Evolutionary conservation across 2,888 invertebrate genomes (phyloP).

Genomic region (Caenorhabditis drosophilae): DNA sequence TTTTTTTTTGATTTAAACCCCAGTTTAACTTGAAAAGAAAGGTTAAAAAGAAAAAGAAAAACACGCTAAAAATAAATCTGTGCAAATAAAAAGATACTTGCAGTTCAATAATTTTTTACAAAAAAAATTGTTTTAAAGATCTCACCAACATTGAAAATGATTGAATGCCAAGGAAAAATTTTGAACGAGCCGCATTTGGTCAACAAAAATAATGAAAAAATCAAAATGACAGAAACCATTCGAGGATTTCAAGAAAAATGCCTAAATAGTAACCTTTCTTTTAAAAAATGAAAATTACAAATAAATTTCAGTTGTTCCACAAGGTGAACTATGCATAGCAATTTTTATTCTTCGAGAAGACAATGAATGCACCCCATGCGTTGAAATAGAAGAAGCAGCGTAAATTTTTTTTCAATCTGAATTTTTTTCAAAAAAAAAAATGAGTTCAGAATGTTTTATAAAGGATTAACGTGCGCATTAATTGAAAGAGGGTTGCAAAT

Average conservation of each 20-base stretch:
- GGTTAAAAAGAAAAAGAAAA: no score
- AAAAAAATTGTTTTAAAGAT: conserved; percentile 9
- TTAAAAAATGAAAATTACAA: no score
- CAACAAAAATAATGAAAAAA: conserved; percentile 12
- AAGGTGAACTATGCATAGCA: conserved; percentile 16
- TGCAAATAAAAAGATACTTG: no score
- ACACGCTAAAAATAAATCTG: no score
- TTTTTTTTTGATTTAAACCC: no score
- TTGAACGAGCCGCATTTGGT: conserved; percentile 27
- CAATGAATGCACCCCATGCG: not conserved
- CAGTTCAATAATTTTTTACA: not conserved
- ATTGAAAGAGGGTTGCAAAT: conserved; percentile 12
- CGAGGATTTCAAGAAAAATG: conserved; percentile 24
- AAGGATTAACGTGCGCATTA: conserved; percentile 8
- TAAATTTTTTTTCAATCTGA: conserved; percentile 1
- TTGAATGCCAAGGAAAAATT: conserved; percentile 21
- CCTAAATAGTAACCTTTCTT: conserved; percentile 8
- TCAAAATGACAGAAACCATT: conserved; percentile 14
- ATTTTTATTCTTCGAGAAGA: conserved; percentile 5
- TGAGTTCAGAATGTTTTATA: conserved; percentile 19
- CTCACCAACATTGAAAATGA: conserved; percentile 21
- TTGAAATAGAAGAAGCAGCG: not conserved
- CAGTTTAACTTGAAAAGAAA: no score
- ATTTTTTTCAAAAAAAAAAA: no score
- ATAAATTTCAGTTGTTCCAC: conserved; percentile 16